Evolutionary conservation across 2,888 invertebrate species (phyloP).

Genomic region (Hipparchia semele): DNA sequence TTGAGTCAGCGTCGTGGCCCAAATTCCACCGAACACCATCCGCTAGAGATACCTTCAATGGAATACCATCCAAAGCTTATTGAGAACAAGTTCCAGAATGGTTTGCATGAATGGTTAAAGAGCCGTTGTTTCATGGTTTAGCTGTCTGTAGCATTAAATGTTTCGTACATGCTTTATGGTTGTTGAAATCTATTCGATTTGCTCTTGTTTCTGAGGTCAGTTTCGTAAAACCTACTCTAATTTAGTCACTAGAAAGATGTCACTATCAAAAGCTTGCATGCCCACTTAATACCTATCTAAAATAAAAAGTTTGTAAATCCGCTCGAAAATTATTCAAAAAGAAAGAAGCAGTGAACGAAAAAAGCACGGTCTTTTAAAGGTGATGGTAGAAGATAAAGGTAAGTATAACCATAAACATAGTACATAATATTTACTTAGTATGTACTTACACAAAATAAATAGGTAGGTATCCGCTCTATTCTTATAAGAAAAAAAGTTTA

Average conservation of each 20-base stretch:
- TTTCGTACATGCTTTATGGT: slow-evolving; percentile 67
- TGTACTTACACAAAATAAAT: too few relatives aligned
- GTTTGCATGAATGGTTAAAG: slow-evolving; percentile 49
- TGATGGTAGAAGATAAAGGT: too few relatives aligned
- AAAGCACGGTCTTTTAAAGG: too few relatives aligned
- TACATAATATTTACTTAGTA: too few relatives aligned
- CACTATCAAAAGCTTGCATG: too few relatives aligned
- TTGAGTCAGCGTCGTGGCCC: slow-evolving; percentile 80
- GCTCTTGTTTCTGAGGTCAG: slow-evolving; percentile 5
- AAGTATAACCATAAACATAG: too few relatives aligned
- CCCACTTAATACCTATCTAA: too few relatives aligned
- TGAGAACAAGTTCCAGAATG: slow-evolving; percentile 49
- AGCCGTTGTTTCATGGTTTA: slow-evolving; percentile 66
- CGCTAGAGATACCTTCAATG: slow-evolving; percentile 50
- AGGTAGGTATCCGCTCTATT: background rate
- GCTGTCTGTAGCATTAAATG: slow-evolving; percentile 59
- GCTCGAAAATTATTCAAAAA: too few relatives aligned
- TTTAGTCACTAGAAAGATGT: too few relatives aligned
- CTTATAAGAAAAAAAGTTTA: background rate
- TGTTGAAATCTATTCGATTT: slow-evolving; percentile 45
- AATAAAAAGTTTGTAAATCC: too few relatives aligned
- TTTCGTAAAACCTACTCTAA: background rate
- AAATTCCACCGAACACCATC: slow-evolving; percentile 79
- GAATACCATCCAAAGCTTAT: slow-evolving; percentile 54
- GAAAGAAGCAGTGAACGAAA: too few relatives aligned